phyloP scores from a whole-genome alignment of 2,888 invertebrate species.

The Drosophila putrida region DNA sequence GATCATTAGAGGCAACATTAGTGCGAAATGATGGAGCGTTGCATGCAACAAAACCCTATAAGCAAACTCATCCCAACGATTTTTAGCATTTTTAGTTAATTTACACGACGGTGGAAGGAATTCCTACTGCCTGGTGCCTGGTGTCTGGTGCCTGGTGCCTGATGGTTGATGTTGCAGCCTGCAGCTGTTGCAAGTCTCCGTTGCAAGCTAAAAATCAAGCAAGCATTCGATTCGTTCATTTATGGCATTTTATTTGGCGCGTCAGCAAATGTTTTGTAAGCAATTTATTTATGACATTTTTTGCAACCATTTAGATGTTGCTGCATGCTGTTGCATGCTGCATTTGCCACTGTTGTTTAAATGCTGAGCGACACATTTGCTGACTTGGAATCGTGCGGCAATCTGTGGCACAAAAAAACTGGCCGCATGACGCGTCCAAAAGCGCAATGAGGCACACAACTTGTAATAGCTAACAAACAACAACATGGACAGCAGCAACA shows the following conservation, averaged over 20 bases:
- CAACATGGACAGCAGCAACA: conserved; percentile 58
- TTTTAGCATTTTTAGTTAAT: conserved; percentile 84
- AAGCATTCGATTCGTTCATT: conserved; percentile 78
- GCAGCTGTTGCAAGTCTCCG: conserved; percentile 6
- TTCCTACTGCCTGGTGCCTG: conserved; percentile 55
- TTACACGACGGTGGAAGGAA: conserved; percentile 76
- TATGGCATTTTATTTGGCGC: conserved; percentile 85
- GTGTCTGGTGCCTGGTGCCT: neutral
- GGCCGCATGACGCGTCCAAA: conserved; percentile 81
- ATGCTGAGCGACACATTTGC: conserved; percentile 80
- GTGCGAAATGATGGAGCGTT: conserved; percentile 54
- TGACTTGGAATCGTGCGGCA: conserved; percentile 81
- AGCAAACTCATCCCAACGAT: conserved; percentile 79
- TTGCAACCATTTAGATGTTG: conserved; percentile 56
- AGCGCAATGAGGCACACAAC: conserved; percentile 65
- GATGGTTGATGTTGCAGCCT: neutral
- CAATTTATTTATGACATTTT: conserved; percentile 82
- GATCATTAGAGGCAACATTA: conserved; percentile 60
- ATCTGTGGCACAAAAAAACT: conserved; percentile 79
- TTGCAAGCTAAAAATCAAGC: conserved; percentile 69
- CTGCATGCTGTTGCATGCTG: conserved; percentile 29
- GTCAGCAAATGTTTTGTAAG: conserved; percentile 78
- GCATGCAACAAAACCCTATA: conserved; percentile 68
- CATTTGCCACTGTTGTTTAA: conserved; percentile 68
- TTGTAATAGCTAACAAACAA: conserved; percentile 66